Base-by-base conservation (phyloP, 2,888 invertebrate genomes). In the Salpingus planirostris region DNA sequence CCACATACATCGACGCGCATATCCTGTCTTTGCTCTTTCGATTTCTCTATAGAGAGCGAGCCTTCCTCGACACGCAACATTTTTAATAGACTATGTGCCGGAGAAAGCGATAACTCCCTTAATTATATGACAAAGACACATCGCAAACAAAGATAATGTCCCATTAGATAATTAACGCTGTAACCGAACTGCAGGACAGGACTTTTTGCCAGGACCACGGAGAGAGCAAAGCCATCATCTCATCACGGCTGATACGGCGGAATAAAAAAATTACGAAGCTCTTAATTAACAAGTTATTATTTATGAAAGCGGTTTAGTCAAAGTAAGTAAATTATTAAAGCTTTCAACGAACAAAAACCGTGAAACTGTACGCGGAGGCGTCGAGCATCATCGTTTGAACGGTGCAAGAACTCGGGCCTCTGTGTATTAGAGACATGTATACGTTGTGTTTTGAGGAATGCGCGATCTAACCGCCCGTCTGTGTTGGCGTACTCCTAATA, bases 221-320 rank as follows among this genome's bases (percentile, higher is more conserved):
- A 11, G 27, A 32, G 18, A 10, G 21, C 5, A 32, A n/a, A n/a
- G n/a, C n/a, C n/a, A n/a, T n/a, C n/a, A n/a, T n/a, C n/a, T 22
- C 13, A 21, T 18, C 13, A 21, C 27, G 27, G 15, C n/a, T 32
- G 27, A n/a, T 22, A 21, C 11, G 5, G 15, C 24, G 7, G 22
- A 26, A 30, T 27, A 22, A 25, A 25, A 29, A 34, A 33, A 32
- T 32, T 27, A 32, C 14, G 29, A 22, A 11, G 11, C 24, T 28
- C 31, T 34, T 38, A 38, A 38, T 38, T 38, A 38, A 24, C 37
- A 29, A 22, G 27, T 29, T 33, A 33, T 33, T 37, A 37, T 38
- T 38, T 33, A 38, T 29, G 32, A 22, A 37, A 23, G 11, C 26
- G 21, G 26, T 37, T 26, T 29, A 29, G 26, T 21, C 27, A 33